Percentiles rank a stretch among this genome's conserved stretches.
phyloP scores from a whole-genome alignment of 1,140 invertebrate genomes.

The Spodoptera litura region DNA sequence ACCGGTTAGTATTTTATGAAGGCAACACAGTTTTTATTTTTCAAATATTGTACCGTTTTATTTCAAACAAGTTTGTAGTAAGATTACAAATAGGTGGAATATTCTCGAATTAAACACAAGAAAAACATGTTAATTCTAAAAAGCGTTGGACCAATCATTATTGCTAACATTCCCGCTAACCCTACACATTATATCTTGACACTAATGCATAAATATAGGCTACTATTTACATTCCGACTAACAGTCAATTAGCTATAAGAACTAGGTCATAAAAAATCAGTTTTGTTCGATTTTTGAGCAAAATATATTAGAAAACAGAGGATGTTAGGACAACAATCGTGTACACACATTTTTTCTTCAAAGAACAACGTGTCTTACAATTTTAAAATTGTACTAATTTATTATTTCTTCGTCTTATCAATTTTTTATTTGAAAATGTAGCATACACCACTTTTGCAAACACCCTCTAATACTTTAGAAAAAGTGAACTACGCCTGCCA shows the following conservation, averaged over 20 bases:
- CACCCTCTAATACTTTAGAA: conserved; percentile 1
- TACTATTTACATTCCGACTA: conserved; percentile 81
- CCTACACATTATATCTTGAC: conserved; percentile 64
- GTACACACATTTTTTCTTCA: background rate
- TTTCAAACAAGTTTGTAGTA: background rate
- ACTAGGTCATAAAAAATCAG: conserved; percentile 55
- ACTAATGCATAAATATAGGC: conserved; percentile 74
- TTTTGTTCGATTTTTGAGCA: conserved; percentile 47
- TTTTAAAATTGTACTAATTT: background rate
- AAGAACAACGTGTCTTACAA: too few species aligned
- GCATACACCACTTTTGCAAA: background rate
- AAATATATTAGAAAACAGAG: conserved; percentile 9
- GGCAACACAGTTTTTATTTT: background rate
- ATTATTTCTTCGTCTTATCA: background rate
- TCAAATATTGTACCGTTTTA: background rate
- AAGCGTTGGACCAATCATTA: conserved; percentile 78
- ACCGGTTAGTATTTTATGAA: background rate
- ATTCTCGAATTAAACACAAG: conserved; percentile 36
- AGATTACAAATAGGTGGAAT: background rate
- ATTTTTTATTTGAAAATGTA: background rate
- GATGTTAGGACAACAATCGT: background rate
- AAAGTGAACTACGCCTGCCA: background rate
- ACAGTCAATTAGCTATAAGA: conserved; percentile 74
- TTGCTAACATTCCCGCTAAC: conserved; percentile 78
- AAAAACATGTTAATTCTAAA: conserved; percentile 54